Base-by-base conservation (phyloP, 2,113 vertebrate species). In the Strix uralensis region DNA sequence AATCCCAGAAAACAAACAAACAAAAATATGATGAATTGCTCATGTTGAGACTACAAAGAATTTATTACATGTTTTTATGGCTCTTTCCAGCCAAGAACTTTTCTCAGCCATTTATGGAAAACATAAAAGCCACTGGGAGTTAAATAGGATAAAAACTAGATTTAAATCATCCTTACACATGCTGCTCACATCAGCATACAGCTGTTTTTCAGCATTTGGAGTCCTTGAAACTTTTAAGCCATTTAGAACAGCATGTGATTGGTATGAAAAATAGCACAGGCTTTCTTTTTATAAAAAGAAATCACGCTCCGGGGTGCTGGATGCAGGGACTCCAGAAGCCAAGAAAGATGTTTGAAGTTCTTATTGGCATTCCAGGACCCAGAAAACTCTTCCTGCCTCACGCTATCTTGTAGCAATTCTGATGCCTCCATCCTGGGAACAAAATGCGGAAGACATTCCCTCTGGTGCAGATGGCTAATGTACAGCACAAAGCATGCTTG, bases 101-200 rank as follows among this genome's bases (percentile, higher is more conserved):
- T 97, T 97, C 96, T 97, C 95, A 96, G 93, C 96, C 97, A 88
- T 97, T 98, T 98, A 97, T 96, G 97, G 97, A 97, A 98, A 97
- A 96, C 95, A 97, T 97, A 98, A 98, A 98, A 98, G 91, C 95
- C 97, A 98, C 85, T 96, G 96, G 97, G 97, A 98, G 90, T 96
- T 96, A 97, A 97, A 96, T 92, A 90, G 97, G 95, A 98, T 96
- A 94, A 97, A 95, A 98, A 96, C 93, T 91, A 97, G 96, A 92
- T 97, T 75, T 86, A 97, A 97, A 94, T 92, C 77, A 95, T 92
- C 95, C 96, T 96, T 97, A 85, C 94, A 97, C 97, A 97, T 97
- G 98, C 97, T 98, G 96, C 72, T 92, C 95, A 96, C 91, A 96
- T 97, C 94, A 96, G 84, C 89, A 86, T 97, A 96, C 98, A 98